Conservation (phyloP, 2,113 vertebrate species). For the Carassius gibelio region DNA sequence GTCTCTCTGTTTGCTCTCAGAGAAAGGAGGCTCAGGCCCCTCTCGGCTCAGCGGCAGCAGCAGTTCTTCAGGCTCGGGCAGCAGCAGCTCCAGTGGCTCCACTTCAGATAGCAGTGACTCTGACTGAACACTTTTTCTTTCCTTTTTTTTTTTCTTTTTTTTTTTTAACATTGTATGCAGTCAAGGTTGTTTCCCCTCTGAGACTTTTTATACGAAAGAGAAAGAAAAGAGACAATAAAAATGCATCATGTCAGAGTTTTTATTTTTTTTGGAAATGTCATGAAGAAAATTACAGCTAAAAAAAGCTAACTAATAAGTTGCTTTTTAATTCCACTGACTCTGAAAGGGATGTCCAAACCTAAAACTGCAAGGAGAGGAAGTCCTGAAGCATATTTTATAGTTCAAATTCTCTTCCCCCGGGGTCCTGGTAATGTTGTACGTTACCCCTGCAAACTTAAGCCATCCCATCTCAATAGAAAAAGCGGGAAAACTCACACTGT, state of each 20-base stretch:
- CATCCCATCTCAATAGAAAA: conserved; percentile 24
- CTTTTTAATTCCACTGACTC: conserved; percentile 39
- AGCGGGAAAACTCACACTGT: conserved; percentile 5
- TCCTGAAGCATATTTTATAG: conserved; percentile 15
- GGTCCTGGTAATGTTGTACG: conserved; percentile 1
- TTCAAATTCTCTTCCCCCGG: background rate
- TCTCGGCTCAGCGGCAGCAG: conserved; percentile 79
- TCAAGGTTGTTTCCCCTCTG: conserved; percentile 49
- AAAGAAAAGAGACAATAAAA: conserved; percentile 49
- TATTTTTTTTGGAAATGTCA: conserved; percentile 41
- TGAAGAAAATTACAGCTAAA: conserved; percentile 19
- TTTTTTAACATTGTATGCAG: conserved; percentile 53
- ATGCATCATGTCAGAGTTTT: conserved; percentile 54
- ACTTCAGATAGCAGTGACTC: conserved; percentile 90
- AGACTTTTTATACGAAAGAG: conserved; percentile 53
- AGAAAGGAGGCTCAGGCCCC: conserved; percentile 77
- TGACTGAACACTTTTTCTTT: conserved; percentile 60
- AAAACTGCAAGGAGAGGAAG: conserved; percentile 31
- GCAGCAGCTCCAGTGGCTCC: conserved; percentile 85
- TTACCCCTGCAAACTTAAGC: background rate
- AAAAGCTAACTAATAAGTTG: conserved; percentile 2
- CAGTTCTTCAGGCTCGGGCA: conserved; percentile 84
- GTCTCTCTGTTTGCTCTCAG: conserved; percentile 60
- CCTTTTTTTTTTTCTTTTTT: conserved; percentile 8
- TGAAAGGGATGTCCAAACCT: conserved; percentile 48